Percentiles rank a stretch among this genome's conserved stretches.
Conservation (phyloP, 92 coral and sea anemone genomes). For the Phenganax subtilis region DNA sequence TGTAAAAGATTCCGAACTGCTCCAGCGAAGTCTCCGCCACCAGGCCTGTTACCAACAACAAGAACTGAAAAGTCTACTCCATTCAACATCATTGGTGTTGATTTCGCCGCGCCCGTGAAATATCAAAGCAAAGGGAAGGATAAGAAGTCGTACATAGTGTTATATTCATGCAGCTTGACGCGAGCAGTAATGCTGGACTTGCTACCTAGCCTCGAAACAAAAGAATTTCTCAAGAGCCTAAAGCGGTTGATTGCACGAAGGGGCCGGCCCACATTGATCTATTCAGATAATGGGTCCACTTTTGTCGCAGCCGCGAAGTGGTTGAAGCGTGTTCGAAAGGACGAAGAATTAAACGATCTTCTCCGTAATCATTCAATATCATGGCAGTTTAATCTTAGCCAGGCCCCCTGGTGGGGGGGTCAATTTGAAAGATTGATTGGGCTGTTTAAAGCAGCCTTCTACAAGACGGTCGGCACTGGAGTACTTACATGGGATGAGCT, state of each 20-base stretch:
- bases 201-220: constrained; percentile 50
- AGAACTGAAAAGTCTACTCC: constrained; percentile 37
- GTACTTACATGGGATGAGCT: constrained; percentile 45
- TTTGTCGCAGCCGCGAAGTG: constrained; percentile 44
- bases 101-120: constrained; percentile 47
- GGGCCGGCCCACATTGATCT: constrained; percentile 47
- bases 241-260: constrained; percentile 47
- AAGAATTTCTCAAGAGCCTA: constrained; percentile 48
- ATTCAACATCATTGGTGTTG: constrained; percentile 40
- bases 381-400: constrained; percentile 53
- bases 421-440: constrained; percentile 50
- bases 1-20: constrained; percentile 1
- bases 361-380: too few relatives aligned
- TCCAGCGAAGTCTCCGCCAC: neutral
- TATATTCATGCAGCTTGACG: constrained; percentile 44
- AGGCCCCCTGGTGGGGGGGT: constrained; percentile 58
- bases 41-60: constrained; percentile 25
- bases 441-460: constrained; percentile 37
- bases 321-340: constrained; percentile 44
- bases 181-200: constrained; percentile 45
- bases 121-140: constrained; percentile 34
- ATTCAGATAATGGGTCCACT: constrained; percentile 54
- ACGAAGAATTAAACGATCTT: constrained; percentile 45
- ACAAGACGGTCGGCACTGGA: constrained; percentile 41
- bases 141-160: constrained; percentile 28